phyloP scores from a whole-genome alignment of 1,140 invertebrate genomes.

The Hypothenemus hampei region DNA sequence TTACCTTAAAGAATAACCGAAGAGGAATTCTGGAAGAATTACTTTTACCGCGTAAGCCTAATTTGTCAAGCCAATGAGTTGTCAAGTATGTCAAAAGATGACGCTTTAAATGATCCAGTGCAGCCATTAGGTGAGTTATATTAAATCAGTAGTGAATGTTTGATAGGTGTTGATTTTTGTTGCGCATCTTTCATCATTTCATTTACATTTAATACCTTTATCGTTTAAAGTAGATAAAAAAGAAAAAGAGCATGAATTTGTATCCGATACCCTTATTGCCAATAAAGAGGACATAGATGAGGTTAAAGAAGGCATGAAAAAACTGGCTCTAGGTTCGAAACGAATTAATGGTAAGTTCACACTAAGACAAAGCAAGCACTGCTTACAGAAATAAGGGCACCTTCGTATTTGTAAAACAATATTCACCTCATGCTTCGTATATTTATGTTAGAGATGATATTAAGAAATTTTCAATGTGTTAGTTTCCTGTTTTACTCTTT shows the following conservation, averaged over 20 bases:
- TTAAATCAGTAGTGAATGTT: background rate
- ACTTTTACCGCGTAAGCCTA: constrained; percentile 97
- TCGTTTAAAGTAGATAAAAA: constrained; percentile 32
- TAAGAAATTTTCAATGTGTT: constrained; percentile 31
- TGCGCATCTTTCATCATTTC: background rate
- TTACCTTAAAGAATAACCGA: constrained; percentile 79
- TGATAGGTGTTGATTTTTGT: background rate
- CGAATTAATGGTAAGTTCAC: constrained; percentile 44
- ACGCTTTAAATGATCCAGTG: constrained; percentile 42
- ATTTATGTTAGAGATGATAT: constrained; percentile 1
- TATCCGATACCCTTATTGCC: constrained; percentile 62
- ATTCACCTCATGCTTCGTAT: constrained; percentile 17
- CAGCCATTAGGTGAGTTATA: constrained; percentile 43
- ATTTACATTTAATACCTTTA: background rate
- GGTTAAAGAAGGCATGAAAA: constrained; percentile 64
- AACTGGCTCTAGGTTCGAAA: constrained; percentile 47
- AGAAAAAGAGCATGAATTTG: constrained; percentile 53
- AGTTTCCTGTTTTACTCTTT: constrained; percentile 48
- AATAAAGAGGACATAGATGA: constrained; percentile 59
- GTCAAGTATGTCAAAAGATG: constrained; percentile 60
- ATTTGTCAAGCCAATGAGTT: constrained; percentile 94
- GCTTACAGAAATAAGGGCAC: background rate
- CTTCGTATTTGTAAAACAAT: background rate
- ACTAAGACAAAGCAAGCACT: too few species aligned
- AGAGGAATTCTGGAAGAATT: constrained; percentile 99